Percentiles rank a stretch among this genome's conserved stretches.
These are phyloP conservation scores for Rhopalosiphum padi DNA, from an alignment of 1,140 invertebrate genomes.

Conservation along the genomic window DNA sequence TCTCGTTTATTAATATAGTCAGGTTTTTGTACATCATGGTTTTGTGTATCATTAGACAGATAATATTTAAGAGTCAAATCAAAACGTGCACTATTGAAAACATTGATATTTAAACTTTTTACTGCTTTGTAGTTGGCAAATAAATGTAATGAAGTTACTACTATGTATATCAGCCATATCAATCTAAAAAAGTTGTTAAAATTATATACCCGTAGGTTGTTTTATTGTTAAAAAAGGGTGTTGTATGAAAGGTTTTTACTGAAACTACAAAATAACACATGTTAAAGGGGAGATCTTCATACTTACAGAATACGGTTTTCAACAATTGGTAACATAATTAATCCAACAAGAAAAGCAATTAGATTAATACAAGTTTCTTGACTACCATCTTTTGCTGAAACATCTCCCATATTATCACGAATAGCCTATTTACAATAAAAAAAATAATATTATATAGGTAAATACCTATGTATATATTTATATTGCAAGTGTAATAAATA, in stretches of 20 bases:
- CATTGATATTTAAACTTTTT: slow-evolving; percentile 66
- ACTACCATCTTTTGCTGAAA: slow-evolving; percentile 94
- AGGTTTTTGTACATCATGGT: slow-evolving; percentile 49
- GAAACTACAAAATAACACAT: not conserved
- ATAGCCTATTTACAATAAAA: slow-evolving; percentile 69
- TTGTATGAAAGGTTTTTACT: not conserved
- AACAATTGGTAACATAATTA: slow-evolving; percentile 78
- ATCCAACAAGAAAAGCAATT: slow-evolving; percentile 78
- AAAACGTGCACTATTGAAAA: slow-evolving; percentile 81
- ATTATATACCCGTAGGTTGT: not conserved
- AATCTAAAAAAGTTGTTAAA: slow-evolving; percentile 65
- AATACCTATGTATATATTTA: not conserved
- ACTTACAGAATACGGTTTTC: slow-evolving; percentile 66
- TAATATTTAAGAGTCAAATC: slow-evolving; percentile 72
- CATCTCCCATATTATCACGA: slow-evolving; percentile 89
- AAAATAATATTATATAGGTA: not conserved
- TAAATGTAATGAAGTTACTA: slow-evolving; percentile 83
- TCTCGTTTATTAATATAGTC: slow-evolving; percentile 51
- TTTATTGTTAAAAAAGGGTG: not conserved
- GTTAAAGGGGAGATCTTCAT: not conserved
- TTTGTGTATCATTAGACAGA: slow-evolving; percentile 63
- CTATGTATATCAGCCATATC: slow-evolving; percentile 73
- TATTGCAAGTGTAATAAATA: not conserved
- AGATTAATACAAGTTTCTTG: slow-evolving; percentile 96
- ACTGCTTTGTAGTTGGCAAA: slow-evolving; percentile 88